Evolutionary conservation across 2,888 invertebrate genomes (phyloP).

Genomic region (Aspidiotus rigidus): DNA sequence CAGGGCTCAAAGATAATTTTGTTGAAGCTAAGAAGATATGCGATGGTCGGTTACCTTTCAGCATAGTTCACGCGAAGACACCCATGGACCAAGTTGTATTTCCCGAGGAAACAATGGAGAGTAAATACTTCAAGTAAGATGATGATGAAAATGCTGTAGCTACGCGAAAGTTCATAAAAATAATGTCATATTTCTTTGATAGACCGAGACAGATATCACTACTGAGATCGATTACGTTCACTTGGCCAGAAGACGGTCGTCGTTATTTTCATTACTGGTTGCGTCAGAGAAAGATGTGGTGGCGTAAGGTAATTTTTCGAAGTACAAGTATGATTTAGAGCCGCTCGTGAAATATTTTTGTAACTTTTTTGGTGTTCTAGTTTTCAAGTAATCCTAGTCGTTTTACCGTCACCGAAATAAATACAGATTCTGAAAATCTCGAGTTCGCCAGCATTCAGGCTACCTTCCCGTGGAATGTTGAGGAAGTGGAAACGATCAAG

Average conservation of each 20-base stretch:
- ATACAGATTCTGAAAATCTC: slow-evolving; percentile 44
- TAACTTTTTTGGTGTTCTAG: slow-evolving; percentile 41
- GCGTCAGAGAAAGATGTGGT: slow-evolving; percentile 70
- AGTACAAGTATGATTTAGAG: background rate
- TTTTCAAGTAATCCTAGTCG: slow-evolving; percentile 63
- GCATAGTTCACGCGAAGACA: slow-evolving; percentile 43
- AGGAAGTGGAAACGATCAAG: slow-evolving; percentile 55
- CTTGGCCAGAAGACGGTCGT: slow-evolving; percentile 40
- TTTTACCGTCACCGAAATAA: slow-evolving; percentile 54
- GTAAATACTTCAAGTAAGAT: slow-evolving; percentile 34
- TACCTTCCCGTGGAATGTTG: slow-evolving; percentile 53
- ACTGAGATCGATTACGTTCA: slow-evolving; percentile 38
- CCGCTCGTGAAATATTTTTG: background rate
- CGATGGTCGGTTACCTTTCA: slow-evolving; percentile 45
- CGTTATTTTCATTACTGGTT: slow-evolving; percentile 67
- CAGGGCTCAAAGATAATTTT: slow-evolving; percentile 37
- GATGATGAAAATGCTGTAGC: background rate
- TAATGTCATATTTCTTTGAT: slow-evolving; percentile 20
- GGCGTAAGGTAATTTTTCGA: slow-evolving; percentile 56
- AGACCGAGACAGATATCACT: slow-evolving; percentile 35
- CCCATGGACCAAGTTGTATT: slow-evolving; percentile 4
- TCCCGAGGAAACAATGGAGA: slow-evolving; percentile 9
- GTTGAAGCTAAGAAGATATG: slow-evolving; percentile 41
- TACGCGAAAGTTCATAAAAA: too few species aligned
- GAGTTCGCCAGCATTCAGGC: slow-evolving; percentile 54